These are phyloP conservation scores for Plestiodon gilberti DNA, from an alignment of 2,113 vertebrate genomes.

Conservation along the genomic window DNA sequence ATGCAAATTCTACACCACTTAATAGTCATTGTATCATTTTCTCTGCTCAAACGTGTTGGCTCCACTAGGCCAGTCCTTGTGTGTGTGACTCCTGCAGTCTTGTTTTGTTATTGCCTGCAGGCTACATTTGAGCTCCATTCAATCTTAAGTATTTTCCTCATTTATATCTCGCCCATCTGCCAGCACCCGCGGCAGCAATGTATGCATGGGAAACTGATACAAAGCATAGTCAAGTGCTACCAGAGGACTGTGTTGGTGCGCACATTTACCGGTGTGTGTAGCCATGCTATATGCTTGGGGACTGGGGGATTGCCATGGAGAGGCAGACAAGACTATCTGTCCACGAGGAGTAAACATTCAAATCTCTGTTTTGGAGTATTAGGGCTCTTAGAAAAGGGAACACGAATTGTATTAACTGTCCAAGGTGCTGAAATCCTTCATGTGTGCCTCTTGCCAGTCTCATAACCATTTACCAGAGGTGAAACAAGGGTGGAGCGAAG, in stretches of 20 bases:
- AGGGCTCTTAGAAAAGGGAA: neutral
- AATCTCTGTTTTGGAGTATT: neutral
- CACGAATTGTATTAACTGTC: slow-evolving; percentile 25
- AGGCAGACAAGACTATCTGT: neutral
- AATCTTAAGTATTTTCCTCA: neutral
- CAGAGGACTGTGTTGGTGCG: neutral
- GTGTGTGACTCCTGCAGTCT: slow-evolving; percentile 8
- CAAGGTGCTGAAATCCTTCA: slow-evolving; percentile 60
- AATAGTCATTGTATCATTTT: slow-evolving; percentile 21
- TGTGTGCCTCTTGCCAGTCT: neutral
- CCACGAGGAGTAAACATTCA: neutral
- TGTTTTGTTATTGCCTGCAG: slow-evolving; percentile 2
- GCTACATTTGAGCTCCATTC: neutral
- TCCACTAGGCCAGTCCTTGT: neutral
- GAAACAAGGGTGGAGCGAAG: too few relatives aligned
- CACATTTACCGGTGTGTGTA: neutral
- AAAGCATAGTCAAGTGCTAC: neutral
- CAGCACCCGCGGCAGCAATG: neutral
- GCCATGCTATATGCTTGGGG: too few relatives aligned
- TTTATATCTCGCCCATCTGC: slow-evolving; percentile 3
- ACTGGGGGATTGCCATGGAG: too few relatives aligned
- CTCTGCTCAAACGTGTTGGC: neutral
- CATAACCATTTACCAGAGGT: neutral
- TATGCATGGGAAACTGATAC: neutral
- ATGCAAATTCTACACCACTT: neutral